phyloP scores from a whole-genome alignment of 2,113 vertebrate species.

The Scophthalmus maximus region DNA sequence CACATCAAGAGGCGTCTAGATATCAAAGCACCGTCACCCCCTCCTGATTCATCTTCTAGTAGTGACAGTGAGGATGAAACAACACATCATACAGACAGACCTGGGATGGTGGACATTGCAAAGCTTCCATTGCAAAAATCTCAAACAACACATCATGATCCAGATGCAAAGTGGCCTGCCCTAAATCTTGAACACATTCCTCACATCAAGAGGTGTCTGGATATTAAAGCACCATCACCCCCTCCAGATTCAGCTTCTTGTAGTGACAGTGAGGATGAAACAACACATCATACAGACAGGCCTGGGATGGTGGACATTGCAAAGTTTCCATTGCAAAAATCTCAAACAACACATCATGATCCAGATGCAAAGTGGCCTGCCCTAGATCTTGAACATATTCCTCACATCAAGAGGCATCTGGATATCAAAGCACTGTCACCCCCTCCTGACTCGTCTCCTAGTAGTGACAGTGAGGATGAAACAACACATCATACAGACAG shows the following conservation, averaged over 20 bases:
- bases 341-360: neutral
- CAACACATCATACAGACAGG: too few species aligned
- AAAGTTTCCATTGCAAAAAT: neutral
- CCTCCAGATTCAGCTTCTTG: constrained; percentile 4
- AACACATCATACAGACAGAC: neutral
- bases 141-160: neutral
- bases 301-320: too few species aligned
- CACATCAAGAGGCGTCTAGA: constrained; percentile 4
- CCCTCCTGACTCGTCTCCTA: constrained; percentile 3
- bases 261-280: constrained; percentile 28
- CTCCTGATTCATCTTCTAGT: constrained; percentile 17
- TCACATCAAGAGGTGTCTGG: constrained; percentile 25
- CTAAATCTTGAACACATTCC: neutral
- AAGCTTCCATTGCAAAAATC: neutral
- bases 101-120: neutral
- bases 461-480: constrained; percentile 25
- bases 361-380: neutral
- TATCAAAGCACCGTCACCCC: constrained; percentile 14
- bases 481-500: neutral
- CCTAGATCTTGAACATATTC: neutral
- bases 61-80: constrained; percentile 22
- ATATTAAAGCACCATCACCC: constrained; percentile 21
- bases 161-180: neutral
- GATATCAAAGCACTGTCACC: constrained; percentile 32
- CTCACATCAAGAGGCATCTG: constrained; percentile 13